phyloP scores from a whole-genome alignment of 2,113 vertebrate genomes.

The Leptocoma aspasia region DNA sequence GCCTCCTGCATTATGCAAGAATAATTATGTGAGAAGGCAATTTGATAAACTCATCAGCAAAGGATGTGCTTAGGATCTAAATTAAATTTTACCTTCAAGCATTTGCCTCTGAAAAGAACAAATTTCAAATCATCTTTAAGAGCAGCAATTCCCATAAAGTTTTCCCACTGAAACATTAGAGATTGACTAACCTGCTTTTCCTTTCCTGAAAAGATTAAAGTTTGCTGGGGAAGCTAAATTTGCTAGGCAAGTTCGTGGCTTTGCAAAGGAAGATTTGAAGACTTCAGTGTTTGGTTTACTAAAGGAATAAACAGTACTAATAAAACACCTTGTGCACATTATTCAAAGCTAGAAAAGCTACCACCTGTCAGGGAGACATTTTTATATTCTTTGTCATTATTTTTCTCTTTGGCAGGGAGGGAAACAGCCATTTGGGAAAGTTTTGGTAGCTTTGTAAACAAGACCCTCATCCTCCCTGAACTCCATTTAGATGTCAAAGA shows the following conservation, averaged over 20 bases:
- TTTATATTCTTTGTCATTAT: neutral
- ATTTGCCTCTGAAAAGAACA: neutral
- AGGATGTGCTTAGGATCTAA: neutral
- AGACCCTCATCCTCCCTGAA: neutral
- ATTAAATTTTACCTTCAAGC: slow-evolving; percentile 5
- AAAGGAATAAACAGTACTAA: neutral
- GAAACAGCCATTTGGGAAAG: neutral
- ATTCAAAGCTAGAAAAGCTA: neutral
- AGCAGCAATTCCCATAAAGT: neutral
- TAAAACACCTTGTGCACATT: neutral
- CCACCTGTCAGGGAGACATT: neutral
- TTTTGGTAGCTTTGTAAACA: neutral
- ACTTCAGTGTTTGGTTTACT: neutral
- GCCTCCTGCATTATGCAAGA: neutral
- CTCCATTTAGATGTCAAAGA: neutral
- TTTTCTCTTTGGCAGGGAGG: neutral
- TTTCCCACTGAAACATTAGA: neutral
- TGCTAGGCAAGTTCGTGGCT: neutral
- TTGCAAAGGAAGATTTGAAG: neutral
- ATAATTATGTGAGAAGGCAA: neutral
- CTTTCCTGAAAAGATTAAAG: neutral
- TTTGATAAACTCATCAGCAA: neutral
- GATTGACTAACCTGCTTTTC: neutral
- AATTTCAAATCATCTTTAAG: neutral
- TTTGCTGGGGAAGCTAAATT: neutral